Percentiles rank a stretch among this genome's conserved stretches.
Evolutionary conservation across 1,140 invertebrate species (phyloP).

Genomic region (Micrasema longulum): DNA sequence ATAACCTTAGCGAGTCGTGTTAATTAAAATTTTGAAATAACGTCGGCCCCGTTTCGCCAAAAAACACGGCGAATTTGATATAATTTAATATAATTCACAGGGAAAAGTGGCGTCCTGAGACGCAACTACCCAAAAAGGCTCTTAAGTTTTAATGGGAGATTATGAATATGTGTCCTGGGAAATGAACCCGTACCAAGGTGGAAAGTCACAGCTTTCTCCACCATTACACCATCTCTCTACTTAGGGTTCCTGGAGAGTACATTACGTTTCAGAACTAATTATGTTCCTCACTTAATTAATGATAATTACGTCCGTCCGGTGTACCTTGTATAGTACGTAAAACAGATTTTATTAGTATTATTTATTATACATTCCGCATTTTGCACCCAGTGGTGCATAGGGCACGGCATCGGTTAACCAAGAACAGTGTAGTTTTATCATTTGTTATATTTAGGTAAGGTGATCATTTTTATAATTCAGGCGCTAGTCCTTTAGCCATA

Average conservation of each 20-base stretch:
- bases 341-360: no score
- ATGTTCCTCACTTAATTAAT: neutral
- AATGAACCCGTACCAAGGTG: neutral
- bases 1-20: conserved; percentile 15
- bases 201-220: conserved; percentile 10
- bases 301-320: no score
- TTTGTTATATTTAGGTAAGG: no score
- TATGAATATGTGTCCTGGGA: conserved; percentile 35
- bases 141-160: conserved; percentile 39
- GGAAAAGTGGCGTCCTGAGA: conserved; percentile 32
- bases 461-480: no score
- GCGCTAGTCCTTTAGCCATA: no score
- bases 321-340: no score
- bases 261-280: neutral
- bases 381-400: no score
- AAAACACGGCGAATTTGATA: conserved; percentile 31
- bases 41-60: conserved; percentile 12
- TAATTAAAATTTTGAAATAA: conserved; percentile 36
- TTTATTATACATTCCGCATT: no score
- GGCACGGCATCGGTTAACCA: no score
- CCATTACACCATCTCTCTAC: conserved; percentile 8
- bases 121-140: conserved; percentile 40
- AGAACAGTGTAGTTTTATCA: no score
- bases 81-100: conserved; percentile 29
- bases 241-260: neutral